Evolutionary conservation across 2,797 vertebrate species (phyloP), one percentile per base, ranked within the genome.

Genomic region (Ambastaia sidthimunki): DNA sequence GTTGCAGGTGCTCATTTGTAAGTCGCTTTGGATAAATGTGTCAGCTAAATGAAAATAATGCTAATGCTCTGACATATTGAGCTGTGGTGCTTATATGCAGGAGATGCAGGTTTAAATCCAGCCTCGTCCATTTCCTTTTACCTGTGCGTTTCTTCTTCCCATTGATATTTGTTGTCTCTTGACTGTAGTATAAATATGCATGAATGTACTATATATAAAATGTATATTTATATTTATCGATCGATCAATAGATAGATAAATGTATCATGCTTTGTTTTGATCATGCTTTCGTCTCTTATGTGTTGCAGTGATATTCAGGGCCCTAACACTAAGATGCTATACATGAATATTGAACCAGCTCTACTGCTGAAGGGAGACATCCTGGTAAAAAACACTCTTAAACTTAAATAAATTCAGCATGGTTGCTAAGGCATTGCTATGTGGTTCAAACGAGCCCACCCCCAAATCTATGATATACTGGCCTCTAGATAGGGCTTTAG

Each of bases 281-380:
- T 21, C 21, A 59, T 74, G 16, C 68, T 71, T 25, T 28, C 4
- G 28, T 28, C 28, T 15, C 65, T 48, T 73, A 48, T 74, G 67
- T 69, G 52, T 68, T 78, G 44, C 84, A 96, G 95, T 86, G 93
- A 94, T 82, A 87, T 94, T 48, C 90, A 94, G 81, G 91, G 90
- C 71, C 91, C 95, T 21, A 87, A 92, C 83, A 87, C 91, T 71
- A 91, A 93, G 86, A 96, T 93, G 80, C 89, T 97, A 69, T 95
- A 94, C 86, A 92, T 98, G 80, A 95, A 91, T 55, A 87, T 97
- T 82, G 95, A 97, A 85, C 95, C 96, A 52, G 95, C 95, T 1
- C 92, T 97, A 12, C 93, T 95, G 76, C 89, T 98, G 75, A 97
- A 98, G 86, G 97, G 96, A 13, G 97, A 98, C 74, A 94, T 98